These are phyloP conservation scores for Cyprinodon diabolis DNA, from an alignment of 2,797 vertebrate genomes.

Conservation along the genomic window DNA sequence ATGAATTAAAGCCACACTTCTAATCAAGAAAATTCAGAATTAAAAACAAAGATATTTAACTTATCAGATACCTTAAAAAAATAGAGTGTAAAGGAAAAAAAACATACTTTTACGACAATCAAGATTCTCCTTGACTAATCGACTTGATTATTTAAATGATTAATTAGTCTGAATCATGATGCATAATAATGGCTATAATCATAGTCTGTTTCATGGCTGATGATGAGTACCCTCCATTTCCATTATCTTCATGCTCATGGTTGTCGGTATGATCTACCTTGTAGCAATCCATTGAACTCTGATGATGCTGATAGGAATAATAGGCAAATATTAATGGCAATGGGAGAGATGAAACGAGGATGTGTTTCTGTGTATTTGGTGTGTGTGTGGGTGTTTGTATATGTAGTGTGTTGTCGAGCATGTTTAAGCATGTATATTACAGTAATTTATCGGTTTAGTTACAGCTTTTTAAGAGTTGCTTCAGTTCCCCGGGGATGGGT, in stretches of 20 bases:
- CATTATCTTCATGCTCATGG: conserved; percentile 62
- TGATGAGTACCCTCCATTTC: conserved; percentile 65
- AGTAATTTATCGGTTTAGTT: conserved; percentile 28
- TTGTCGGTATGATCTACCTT: conserved; percentile 70
- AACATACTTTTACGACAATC: conserved; percentile 18
- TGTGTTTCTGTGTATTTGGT: background rate
- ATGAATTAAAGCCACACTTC: background rate
- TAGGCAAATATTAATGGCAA: conserved; percentile 56
- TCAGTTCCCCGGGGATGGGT: conserved; percentile 15
- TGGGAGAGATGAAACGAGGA: background rate
- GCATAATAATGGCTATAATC: conserved; percentile 71
- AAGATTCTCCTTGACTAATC: conserved; percentile 34
- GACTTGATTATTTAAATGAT: conserved; percentile 66
- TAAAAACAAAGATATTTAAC: background rate
- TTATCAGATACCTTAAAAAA: background rate
- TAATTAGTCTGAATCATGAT: conserved; percentile 65
- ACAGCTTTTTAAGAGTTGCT: conserved; percentile 29
- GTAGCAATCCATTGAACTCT: conserved; percentile 53
- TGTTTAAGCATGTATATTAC: conserved; percentile 21
- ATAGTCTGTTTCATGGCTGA: conserved; percentile 61
- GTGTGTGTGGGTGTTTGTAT: conserved; percentile 6
- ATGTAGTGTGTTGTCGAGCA: conserved; percentile 15
- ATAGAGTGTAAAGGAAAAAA: background rate
- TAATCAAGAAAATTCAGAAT: background rate
- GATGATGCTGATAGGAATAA: conserved; percentile 60